Conservation (phyloP, 2,113 vertebrate species). For the Elanoides forficatus region DNA sequence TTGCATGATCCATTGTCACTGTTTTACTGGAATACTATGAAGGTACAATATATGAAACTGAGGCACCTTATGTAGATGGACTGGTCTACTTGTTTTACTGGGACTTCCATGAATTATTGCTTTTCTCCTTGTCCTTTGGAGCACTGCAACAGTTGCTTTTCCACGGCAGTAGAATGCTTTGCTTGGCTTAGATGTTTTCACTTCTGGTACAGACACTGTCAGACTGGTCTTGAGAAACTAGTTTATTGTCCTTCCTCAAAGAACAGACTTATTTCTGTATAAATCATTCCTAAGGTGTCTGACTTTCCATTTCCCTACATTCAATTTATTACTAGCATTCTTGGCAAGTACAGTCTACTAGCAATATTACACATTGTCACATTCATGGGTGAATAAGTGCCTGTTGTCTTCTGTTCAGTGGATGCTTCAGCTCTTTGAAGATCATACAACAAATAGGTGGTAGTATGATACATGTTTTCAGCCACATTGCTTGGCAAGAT, state of each 20-base stretch:
- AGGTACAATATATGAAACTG: neutral
- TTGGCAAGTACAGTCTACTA: neutral
- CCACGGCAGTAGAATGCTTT: neutral
- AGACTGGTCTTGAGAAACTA: neutral
- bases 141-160: neutral
- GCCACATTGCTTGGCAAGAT: neutral
- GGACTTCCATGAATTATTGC: neutral
- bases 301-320: neutral
- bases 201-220: neutral
- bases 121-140: neutral
- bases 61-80: neutral
- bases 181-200: neutral
- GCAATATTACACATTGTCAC: neutral
- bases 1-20: neutral
- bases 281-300: neutral
- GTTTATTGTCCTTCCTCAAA: neutral
- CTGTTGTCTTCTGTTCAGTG: neutral
- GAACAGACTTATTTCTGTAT: neutral
- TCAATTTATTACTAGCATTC: neutral
- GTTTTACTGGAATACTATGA: neutral
- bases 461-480: neutral
- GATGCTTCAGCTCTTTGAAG: neutral
- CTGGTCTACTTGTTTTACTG: neutral
- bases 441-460: neutral
- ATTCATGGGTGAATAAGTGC: neutral